Conservation (phyloP, 1,140 invertebrate genomes). For the Tyrophagus putrescentiae region DNA sequence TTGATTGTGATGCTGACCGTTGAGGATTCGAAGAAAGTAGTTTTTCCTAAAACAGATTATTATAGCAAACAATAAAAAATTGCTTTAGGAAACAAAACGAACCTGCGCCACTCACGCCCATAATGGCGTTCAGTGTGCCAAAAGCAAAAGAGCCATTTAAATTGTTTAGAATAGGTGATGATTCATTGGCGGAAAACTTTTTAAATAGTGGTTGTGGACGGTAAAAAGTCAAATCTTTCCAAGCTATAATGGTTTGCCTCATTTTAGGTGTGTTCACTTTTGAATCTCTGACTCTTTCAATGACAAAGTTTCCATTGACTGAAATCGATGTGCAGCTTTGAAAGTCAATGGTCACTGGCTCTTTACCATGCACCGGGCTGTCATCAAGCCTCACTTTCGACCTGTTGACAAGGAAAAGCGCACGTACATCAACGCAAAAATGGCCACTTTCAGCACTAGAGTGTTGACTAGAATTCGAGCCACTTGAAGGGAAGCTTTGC, state of each 20-base stretch:
- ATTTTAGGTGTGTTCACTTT: too few species aligned
- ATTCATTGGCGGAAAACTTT: constrained; percentile 13
- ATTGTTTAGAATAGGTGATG: constrained; percentile 9
- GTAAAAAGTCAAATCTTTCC: too few species aligned
- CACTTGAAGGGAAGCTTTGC: neutral
- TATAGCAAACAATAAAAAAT: too few species aligned
- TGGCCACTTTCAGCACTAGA: neutral
- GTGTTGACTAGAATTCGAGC: neutral
- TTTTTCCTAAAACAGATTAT: too few species aligned
- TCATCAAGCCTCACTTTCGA: too few species aligned
- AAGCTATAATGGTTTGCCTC: too few species aligned
- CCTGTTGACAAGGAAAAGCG: too few species aligned
- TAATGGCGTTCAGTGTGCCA: constrained; percentile 37
- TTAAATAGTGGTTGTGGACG: too few species aligned
- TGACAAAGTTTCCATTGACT: too few species aligned
- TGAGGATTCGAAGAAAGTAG: constrained; percentile 11
- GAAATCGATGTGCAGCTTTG: neutral
- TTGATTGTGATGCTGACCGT: constrained; percentile 1
- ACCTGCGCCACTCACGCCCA: constrained; percentile 25
- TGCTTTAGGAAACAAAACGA: too few species aligned
- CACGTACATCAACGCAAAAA: neutral
- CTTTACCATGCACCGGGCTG: neutral
- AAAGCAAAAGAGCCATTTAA: constrained; percentile 25
- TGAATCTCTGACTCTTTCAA: too few species aligned
- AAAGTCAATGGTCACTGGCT: neutral